A percentile compares a stretch with the other conserved stretches of the same genome.
Evolutionary conservation across 2,113 vertebrate genomes (phyloP).

Genomic region (Brachionichthys hirsutus): DNA sequence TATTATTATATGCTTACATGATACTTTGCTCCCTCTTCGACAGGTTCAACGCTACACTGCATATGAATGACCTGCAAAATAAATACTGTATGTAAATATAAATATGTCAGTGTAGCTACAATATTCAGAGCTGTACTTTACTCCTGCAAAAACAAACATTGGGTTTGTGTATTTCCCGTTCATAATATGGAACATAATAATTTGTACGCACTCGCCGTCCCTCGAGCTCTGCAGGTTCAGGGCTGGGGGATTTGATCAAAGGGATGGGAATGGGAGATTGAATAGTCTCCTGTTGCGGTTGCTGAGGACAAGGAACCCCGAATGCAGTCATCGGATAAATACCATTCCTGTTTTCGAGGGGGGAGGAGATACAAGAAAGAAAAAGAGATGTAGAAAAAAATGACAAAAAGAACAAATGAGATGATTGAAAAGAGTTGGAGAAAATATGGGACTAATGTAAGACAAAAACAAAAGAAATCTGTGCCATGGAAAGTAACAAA

Average conservation of each 20-base stretch:
- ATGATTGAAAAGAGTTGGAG: too few relatives aligned
- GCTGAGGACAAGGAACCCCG: conserved; percentile 90
- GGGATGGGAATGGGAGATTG: conserved; percentile 94
- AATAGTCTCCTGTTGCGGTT: conserved; percentile 93
- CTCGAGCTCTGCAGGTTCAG: conserved; percentile 94
- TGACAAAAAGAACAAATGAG: too few relatives aligned
- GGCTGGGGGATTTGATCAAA: conserved; percentile 93
- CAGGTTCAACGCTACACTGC: conserved; percentile 98
- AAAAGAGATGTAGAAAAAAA: background rate
- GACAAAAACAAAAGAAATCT: too few relatives aligned
- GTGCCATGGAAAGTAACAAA: too few relatives aligned
- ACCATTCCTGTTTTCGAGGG: conserved; percentile 83
- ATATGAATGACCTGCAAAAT: conserved; percentile 89
- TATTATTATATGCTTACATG: conserved; percentile 79
- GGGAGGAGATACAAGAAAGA: too few relatives aligned
- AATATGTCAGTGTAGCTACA: too few relatives aligned
- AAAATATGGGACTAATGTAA: too few relatives aligned
- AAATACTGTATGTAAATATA: too few relatives aligned
- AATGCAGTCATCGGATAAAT: conserved; percentile 97
- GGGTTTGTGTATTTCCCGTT: too few relatives aligned
- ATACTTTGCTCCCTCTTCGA: conserved; percentile 94
- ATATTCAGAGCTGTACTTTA: too few relatives aligned
- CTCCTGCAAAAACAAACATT: too few relatives aligned
- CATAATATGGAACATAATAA: too few relatives aligned
- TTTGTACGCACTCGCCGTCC: conserved; percentile 86